Percentiles rank a stretch among this genome's conserved stretches.
Evolutionary conservation across 1,140 invertebrate genomes (phyloP).

Genomic region (Drosophila littoralis): DNA sequence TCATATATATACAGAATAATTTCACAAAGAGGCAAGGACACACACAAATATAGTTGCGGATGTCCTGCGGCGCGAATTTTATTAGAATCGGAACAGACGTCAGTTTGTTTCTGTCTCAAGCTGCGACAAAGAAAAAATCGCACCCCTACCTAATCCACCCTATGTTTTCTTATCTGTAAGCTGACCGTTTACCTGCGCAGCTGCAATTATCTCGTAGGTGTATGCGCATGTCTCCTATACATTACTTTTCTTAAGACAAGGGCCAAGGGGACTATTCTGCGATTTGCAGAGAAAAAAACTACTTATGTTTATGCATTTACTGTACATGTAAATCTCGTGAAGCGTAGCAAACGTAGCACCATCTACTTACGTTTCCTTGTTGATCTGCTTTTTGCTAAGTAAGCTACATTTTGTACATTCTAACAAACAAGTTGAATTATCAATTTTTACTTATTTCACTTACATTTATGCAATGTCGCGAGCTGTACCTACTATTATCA

Average conservation of each 20-base stretch:
- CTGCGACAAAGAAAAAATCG: slow-evolving; percentile 56
- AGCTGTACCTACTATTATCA: too few relatives aligned
- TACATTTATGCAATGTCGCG: too few relatives aligned
- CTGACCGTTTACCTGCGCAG: slow-evolving; percentile 66
- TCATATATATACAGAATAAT: too few relatives aligned
- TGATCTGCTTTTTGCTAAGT: too few relatives aligned
- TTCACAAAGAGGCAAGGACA: slow-evolving; percentile 11
- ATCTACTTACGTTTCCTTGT: too few relatives aligned
- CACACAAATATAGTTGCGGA: slow-evolving; percentile 28
- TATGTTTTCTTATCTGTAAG: slow-evolving; percentile 52
- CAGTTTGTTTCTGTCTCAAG: slow-evolving; percentile 57
- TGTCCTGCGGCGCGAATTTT: slow-evolving; percentile 52
- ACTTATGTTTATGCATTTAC: background rate
- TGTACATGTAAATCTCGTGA: background rate
- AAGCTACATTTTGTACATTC: too few relatives aligned
- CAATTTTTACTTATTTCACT: too few relatives aligned
- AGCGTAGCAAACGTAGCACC: too few relatives aligned
- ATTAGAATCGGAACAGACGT: slow-evolving; percentile 48
- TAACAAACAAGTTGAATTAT: too few relatives aligned
- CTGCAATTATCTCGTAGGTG: slow-evolving; percentile 62
- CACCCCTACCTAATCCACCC: slow-evolving; percentile 70
- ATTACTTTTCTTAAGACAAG: slow-evolving; percentile 58
- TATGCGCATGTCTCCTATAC: slow-evolving; percentile 59
- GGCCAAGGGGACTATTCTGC: slow-evolving; percentile 54
- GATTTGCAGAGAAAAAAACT: slow-evolving; percentile 51